These are phyloP conservation scores for Varanus salvator DNA, from an alignment of 2,113 vertebrate species.

Conservation along the genomic window DNA sequence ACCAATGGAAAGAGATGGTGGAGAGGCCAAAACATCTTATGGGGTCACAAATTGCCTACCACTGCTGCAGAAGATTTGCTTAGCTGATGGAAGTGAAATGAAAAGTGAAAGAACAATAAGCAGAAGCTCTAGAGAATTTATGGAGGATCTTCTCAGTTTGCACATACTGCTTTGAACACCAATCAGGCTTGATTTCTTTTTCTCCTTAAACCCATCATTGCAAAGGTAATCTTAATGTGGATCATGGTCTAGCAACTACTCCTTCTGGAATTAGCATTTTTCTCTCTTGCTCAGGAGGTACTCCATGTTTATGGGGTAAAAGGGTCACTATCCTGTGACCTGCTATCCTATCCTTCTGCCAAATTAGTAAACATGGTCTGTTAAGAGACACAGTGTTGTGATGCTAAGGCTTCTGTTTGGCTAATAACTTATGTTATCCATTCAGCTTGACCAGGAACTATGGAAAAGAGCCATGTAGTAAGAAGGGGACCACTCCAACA, in stretches of 20 bases:
- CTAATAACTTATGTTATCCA: not conserved
- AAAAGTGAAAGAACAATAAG: conserved; percentile 19
- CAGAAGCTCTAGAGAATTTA: conserved; percentile 37
- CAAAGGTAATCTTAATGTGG: not conserved
- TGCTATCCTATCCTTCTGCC: not conserved
- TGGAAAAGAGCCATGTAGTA: not conserved
- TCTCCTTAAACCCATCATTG: not conserved
- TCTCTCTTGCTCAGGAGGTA: not conserved
- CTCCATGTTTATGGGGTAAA: not conserved
- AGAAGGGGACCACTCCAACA: not conserved
- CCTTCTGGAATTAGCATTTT: not conserved
- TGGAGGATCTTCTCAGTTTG: conserved; percentile 38
- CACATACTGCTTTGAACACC: not conserved
- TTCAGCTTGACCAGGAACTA: too few relatives aligned
- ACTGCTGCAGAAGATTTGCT: conserved; percentile 58
- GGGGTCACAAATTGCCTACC: not conserved
- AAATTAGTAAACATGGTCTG: not conserved
- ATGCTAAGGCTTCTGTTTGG: not conserved
- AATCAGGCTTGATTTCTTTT: not conserved
- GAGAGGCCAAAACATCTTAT: too few relatives aligned
- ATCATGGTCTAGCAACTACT: not conserved
- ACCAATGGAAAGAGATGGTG: too few relatives aligned
- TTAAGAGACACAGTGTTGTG: not conserved
- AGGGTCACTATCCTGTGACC: too few relatives aligned
- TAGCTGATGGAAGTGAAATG: conserved; percentile 50